A percentile compares a stretch with the other conserved stretches of the same genome.
Evolutionary conservation across 2,888 invertebrate genomes (phyloP).

Genomic region (Apodemia duryi): DNA sequence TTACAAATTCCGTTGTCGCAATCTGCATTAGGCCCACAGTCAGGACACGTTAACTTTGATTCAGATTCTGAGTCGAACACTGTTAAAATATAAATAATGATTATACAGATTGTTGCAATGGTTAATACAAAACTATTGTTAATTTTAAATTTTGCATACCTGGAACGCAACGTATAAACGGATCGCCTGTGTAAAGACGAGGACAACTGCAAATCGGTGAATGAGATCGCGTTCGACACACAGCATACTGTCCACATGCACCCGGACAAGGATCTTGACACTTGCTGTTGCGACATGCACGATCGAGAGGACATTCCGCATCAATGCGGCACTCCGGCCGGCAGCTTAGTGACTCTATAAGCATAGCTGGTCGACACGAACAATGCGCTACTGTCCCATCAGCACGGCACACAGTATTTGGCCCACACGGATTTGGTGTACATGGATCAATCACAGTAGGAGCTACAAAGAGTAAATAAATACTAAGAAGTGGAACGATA

Average conservation of each 20-base stretch:
- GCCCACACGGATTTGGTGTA: slow-evolving; percentile 84
- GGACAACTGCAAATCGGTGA: slow-evolving; percentile 88
- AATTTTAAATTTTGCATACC: slow-evolving; percentile 60
- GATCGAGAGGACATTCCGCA: slow-evolving; percentile 81
- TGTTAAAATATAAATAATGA: slow-evolving; percentile 36
- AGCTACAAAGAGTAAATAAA: too few species aligned
- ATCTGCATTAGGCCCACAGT: slow-evolving; percentile 88
- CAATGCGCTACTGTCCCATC: slow-evolving; percentile 84
- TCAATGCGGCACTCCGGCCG: slow-evolving; percentile 87
- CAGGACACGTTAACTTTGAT: slow-evolving; percentile 78
- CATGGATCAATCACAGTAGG: slow-evolving; percentile 72
- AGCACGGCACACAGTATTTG: slow-evolving; percentile 84
- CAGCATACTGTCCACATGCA: slow-evolving; percentile 86
- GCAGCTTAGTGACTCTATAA: slow-evolving; percentile 87
- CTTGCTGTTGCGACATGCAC: slow-evolving; percentile 82
- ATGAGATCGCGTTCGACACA: slow-evolving; percentile 86
- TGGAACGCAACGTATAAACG: slow-evolving; percentile 82
- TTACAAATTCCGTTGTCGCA: slow-evolving; percentile 84
- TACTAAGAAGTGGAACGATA: too few species aligned
- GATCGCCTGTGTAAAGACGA: slow-evolving; percentile 84
- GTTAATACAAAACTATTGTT: neutral
- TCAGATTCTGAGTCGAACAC: slow-evolving; percentile 50
- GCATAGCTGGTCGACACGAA: slow-evolving; percentile 83
- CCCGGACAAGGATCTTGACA: slow-evolving; percentile 87
- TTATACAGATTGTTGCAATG: slow-evolving; percentile 1